Base-by-base conservation (phyloP, 2,888 invertebrate species). In the Lingula anatina region DNA sequence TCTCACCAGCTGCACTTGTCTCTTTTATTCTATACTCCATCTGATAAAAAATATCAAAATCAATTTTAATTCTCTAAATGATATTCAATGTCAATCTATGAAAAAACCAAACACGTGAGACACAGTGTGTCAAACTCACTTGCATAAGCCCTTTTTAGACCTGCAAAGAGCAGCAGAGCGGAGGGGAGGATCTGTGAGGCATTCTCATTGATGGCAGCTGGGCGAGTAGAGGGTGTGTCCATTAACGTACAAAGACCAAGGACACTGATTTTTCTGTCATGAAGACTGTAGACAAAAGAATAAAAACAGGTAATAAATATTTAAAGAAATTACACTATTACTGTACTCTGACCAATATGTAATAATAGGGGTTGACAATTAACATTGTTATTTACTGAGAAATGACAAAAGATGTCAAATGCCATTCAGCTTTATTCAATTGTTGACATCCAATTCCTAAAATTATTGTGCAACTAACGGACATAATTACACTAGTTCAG, bases 231-330 rank as follows among this genome's bases (percentile, higher is more conserved):
- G 20, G 62, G 68, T 55, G 71, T 65, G 50, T 62, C 66, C 49
- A 95, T 83, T 50, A 96, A 80, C 2, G 91, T 89, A 75, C 93
- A 93, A 50, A 95, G 81, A 39, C 96, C 97, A 46, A 97, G 83
- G 12, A 96, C 90, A 78, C 93, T 93, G 53, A 97, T 81, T 79
- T 96, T 96, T 47, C 93, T 83, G 77, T 94, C 93, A 68, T 94
- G 94, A 36, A 94, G 81, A 15, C 90, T 90, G 73, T n/a, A 65
- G 61, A 46, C 47, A 26, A 36, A 44, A 44, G 25, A 35, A 25
- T n/a, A n/a, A n/a, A n/a, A n/a, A n/a, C n/a, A n/a, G n/a, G n/a
- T n/a, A n/a, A n/a, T n/a, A n/a, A n/a, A n/a, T n/a, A n/a, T n/a
- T n/a, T n/a, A n/a, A n/a, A n/a, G n/a, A n/a, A n/a, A n/a, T n/a